phyloP scores from a whole-genome alignment of 2,888 invertebrate genomes.

The Steromphala cineraria region DNA sequence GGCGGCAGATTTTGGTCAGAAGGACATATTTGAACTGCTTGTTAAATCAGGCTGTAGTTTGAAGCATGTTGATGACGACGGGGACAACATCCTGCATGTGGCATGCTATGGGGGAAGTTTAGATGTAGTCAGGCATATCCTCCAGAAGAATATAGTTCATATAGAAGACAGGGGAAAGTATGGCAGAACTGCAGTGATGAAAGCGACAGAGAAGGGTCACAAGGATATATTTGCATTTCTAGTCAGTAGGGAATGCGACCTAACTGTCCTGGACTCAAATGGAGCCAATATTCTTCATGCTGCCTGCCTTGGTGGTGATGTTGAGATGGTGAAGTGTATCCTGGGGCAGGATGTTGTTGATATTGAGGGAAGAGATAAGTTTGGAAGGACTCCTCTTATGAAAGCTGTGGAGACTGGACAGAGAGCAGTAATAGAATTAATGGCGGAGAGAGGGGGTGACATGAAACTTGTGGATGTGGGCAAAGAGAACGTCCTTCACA shows the following conservation, averaged over 20 bases:
- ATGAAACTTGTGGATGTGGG: background rate
- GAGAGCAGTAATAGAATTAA: background rate
- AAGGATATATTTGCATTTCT: background rate
- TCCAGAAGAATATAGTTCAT: background rate
- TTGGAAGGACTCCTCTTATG: background rate
- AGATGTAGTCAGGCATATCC: background rate
- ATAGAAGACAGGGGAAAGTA: background rate
- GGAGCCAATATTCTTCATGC: too few species aligned
- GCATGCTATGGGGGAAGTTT: background rate
- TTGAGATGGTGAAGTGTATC: background rate
- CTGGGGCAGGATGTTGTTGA: background rate
- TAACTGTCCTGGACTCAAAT: too few species aligned
- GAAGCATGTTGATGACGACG: background rate
- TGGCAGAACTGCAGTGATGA: background rate
- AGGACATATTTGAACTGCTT: background rate
- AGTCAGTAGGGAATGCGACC: too few species aligned
- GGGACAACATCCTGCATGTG: background rate
- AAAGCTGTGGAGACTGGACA: background rate
- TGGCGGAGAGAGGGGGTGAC: background rate
- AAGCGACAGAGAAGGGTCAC: background rate
- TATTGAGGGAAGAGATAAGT: background rate
- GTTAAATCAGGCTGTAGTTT: background rate
- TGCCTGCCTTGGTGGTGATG: too few species aligned
- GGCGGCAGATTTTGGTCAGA: background rate
- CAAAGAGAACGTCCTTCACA: background rate